phyloP scores from a whole-genome alignment of 2,113 vertebrate species.

The Felis chaus region DNA sequence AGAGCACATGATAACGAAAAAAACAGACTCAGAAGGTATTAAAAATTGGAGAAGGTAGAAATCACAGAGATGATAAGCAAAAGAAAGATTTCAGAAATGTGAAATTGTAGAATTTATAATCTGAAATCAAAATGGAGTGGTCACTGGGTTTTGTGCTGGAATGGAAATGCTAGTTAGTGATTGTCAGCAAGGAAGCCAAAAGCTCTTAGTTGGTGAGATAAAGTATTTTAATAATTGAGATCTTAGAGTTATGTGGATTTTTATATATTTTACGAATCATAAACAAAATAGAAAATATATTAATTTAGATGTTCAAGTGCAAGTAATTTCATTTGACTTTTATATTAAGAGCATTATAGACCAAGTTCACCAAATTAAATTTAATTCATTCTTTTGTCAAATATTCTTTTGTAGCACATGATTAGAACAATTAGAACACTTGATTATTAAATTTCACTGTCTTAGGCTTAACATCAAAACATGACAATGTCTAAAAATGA shows the following conservation, averaged over 20 bases:
- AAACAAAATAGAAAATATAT: constrained; percentile 19
- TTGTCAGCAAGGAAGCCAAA: neutral
- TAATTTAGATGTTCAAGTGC: neutral
- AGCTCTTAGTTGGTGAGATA: neutral
- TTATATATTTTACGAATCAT: neutral
- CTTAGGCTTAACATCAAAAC: neutral
- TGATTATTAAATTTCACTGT: constrained; percentile 25
- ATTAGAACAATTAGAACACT: constrained; percentile 6
- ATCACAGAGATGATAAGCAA: neutral
- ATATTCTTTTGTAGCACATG: neutral
- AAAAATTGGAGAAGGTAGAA: neutral
- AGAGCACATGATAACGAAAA: neutral
- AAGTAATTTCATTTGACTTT: neutral
- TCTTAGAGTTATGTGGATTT: neutral
- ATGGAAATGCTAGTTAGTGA: neutral
- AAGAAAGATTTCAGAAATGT: neutral
- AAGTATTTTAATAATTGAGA: neutral
- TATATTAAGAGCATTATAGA: constrained; percentile 34
- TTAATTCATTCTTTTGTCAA: constrained; percentile 8
- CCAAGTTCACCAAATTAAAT: constrained; percentile 25
- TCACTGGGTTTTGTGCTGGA: neutral
- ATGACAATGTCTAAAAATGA: constrained; percentile 4
- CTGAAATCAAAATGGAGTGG: neutral
- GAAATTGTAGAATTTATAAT: neutral
- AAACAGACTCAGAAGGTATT: neutral